phyloP scores from a whole-genome alignment of 2,113 vertebrate genomes.

The Edolisoma coerulescens region DNA sequence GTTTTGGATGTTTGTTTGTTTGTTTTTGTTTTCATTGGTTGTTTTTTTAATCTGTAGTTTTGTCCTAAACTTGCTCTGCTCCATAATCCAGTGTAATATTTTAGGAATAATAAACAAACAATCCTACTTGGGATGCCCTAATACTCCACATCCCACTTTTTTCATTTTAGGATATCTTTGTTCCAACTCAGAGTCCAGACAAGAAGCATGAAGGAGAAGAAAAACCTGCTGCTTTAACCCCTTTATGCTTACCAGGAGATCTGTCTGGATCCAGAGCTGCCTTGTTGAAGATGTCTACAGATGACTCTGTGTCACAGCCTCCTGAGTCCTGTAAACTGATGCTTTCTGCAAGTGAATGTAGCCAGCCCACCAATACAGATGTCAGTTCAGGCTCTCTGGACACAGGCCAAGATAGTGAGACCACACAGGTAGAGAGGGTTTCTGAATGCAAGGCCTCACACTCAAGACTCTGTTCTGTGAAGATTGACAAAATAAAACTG shows the following conservation, averaged over 20 bases:
- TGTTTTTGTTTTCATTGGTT: background rate
- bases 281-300: slow-evolving; percentile 35
- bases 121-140: background rate
- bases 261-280: slow-evolving; percentile 12
- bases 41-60: background rate
- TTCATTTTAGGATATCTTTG: slow-evolving; percentile 85
- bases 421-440: slow-evolving; percentile 73
- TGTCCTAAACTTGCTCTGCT: background rate
- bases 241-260: slow-evolving; percentile 31
- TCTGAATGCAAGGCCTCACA: background rate
- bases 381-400: slow-evolving; percentile 25
- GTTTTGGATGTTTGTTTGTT: background rate
- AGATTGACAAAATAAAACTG: background rate
- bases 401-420: slow-evolving; percentile 73
- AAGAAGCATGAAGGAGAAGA: slow-evolving; percentile 30
- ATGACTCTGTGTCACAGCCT: slow-evolving; percentile 29
- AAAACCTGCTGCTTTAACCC: slow-evolving; percentile 22
- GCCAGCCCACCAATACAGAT: slow-evolving; percentile 42
- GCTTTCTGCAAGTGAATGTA: slow-evolving; percentile 76
- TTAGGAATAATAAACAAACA: background rate
- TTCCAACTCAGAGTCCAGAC: slow-evolving; percentile 84
- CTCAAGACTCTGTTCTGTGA: background rate
- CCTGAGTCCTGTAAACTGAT: slow-evolving; percentile 73
- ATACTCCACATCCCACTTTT: background rate
- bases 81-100: background rate